These are phyloP conservation scores for Scolanthus callimorphus DNA, from an alignment of 92 coral and sea anemone genomes.

Conservation along the genomic window DNA sequence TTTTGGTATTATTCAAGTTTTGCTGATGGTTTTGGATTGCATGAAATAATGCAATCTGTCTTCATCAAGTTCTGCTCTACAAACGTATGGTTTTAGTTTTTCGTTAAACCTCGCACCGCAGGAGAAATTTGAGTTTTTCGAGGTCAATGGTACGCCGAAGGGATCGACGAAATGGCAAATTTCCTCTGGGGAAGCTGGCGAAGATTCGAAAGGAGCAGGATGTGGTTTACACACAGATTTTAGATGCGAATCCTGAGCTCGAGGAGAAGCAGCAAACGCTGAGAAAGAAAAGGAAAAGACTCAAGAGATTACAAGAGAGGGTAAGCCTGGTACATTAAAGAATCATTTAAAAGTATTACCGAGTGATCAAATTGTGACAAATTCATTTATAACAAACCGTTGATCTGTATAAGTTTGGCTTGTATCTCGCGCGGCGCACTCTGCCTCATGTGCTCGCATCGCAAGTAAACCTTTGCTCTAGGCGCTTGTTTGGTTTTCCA, in stretches of 20 bases:
- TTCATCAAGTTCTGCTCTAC: neutral
- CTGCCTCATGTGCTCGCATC: too few species aligned
- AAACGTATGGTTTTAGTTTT: neutral
- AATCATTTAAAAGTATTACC: neutral
- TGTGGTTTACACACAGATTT: too few species aligned
- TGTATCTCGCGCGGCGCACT: neutral
- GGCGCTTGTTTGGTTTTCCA: neutral
- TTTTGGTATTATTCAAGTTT: neutral
- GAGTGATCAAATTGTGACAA: neutral
- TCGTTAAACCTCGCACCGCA: neutral
- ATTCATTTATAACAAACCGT: neutral
- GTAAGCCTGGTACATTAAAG: neutral
- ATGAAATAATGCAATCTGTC: neutral
- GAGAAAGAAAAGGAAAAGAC: neutral
- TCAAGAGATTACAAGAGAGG: neutral
- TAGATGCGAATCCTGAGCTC: too few species aligned
- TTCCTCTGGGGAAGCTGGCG: neutral
- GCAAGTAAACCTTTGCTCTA: neutral
- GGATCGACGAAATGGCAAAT: neutral
- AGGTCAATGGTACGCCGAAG: neutral
- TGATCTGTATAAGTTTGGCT: neutral
- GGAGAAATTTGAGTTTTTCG: neutral
- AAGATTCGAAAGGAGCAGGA: neutral
- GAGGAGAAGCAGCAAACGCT: too few species aligned
- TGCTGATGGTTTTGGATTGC: neutral